Evolutionary conservation across 2,888 invertebrate species (phyloP).

Genomic region (Elaeidobius kamerunicus): DNA sequence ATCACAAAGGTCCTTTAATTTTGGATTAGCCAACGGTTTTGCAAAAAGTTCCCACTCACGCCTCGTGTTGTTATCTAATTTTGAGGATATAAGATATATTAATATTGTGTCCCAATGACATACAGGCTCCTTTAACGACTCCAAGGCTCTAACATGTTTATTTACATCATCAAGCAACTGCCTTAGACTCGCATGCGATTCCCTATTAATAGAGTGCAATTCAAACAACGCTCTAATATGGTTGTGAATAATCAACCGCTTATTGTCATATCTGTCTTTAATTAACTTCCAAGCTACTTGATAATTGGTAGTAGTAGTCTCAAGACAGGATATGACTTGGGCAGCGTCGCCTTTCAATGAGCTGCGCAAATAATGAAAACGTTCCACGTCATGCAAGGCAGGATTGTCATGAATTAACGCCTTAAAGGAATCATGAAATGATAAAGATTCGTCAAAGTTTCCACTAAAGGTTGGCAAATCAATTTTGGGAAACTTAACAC

Average conservation of each 20-base stretch:
- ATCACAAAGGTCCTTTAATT: not conserved
- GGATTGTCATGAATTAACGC: slow-evolving; percentile 3
- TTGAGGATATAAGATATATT: not conserved
- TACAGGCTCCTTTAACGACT: not conserved
- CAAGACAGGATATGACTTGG: not conserved
- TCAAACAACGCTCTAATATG: not conserved
- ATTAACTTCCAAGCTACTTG: slow-evolving; percentile 2
- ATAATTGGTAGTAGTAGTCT: slow-evolving; percentile 1
- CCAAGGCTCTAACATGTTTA: slow-evolving; percentile 1
- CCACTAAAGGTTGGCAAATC: not conserved
- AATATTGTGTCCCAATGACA: not conserved
- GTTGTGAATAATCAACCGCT: not conserved
- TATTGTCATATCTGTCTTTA: not conserved
- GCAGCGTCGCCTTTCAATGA: not conserved
- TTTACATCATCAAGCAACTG: not conserved
- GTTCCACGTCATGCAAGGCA: not conserved
- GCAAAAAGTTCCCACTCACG: not conserved
- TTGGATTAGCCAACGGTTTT: not conserved
- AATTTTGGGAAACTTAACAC: slow-evolving; percentile 1
- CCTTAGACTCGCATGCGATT: not conserved
- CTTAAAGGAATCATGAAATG: not conserved
- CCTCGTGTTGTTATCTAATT: not conserved
- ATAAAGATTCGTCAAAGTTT: not conserved
- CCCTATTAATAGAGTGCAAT: no score
- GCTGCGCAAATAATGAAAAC: not conserved